A percentile compares a stretch with the other conserved stretches of the same genome.
Evolutionary conservation across 2,888 invertebrate species (phyloP).

Genomic region (Margaritifera margaritifera): DNA sequence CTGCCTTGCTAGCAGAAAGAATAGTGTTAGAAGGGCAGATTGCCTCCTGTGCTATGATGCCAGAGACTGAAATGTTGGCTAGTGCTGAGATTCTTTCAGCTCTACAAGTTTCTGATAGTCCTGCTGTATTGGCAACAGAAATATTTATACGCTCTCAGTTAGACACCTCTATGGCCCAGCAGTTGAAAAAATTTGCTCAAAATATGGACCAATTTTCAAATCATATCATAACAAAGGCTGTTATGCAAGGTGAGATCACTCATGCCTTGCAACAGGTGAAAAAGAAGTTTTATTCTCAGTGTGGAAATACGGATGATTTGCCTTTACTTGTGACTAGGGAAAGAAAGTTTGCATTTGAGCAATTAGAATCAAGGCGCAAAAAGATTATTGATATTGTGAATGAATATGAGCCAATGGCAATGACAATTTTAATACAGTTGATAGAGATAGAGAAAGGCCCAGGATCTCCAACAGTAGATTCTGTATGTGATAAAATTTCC

Average conservation of each 20-base stretch:
- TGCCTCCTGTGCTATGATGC: slow-evolving; percentile 48
- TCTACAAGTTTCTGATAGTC: slow-evolving; percentile 42
- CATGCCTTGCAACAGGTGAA: slow-evolving; percentile 76
- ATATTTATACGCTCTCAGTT: slow-evolving; percentile 61
- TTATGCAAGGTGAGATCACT: slow-evolving; percentile 66
- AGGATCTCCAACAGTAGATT: slow-evolving; percentile 31
- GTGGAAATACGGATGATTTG: slow-evolving; percentile 29
- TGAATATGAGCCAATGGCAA: slow-evolving; percentile 44
- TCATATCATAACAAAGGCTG: slow-evolving; percentile 54
- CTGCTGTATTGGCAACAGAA: slow-evolving; percentile 57
- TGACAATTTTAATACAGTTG: slow-evolving; percentile 39
- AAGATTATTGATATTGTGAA: slow-evolving; percentile 47
- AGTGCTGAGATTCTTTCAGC: slow-evolving; percentile 47
- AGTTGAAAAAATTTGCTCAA: slow-evolving; percentile 47
- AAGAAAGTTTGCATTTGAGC: slow-evolving; percentile 50
- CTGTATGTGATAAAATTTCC: slow-evolving; percentile 35
- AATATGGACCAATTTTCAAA: slow-evolving; percentile 52
- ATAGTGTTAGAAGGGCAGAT: slow-evolving; percentile 69
- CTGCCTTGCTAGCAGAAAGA: slow-evolving; percentile 83
- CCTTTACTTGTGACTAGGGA: slow-evolving; percentile 40
- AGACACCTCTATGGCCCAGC: slow-evolving; percentile 52
- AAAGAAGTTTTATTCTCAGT: slow-evolving; percentile 75
- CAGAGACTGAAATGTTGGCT: slow-evolving; percentile 39
- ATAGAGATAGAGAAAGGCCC: slow-evolving; percentile 39
- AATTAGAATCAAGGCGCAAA: slow-evolving; percentile 47